phyloP scores from a whole-genome alignment of 2,888 invertebrate genomes.

The Epicampocera succincta region DNA sequence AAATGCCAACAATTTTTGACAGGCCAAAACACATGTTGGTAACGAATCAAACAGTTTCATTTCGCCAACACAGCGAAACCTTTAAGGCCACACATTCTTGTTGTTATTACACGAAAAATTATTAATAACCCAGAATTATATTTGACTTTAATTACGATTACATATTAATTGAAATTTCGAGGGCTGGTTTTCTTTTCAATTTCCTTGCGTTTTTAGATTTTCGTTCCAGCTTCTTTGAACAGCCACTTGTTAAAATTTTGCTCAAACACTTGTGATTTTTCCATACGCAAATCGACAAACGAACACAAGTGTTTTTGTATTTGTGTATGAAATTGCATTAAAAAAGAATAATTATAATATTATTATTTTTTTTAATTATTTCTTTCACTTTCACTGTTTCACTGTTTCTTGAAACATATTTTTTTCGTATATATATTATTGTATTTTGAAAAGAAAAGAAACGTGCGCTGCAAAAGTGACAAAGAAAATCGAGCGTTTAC shows the following conservation, averaged over 20 bases:
- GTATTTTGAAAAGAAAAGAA: too few species aligned
- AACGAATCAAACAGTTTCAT: slow-evolving; percentile 19
- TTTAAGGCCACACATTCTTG: background rate
- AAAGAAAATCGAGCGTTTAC: too few species aligned
- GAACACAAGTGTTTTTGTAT: slow-evolving; percentile 36
- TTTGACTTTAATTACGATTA: too few species aligned
- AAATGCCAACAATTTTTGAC: slow-evolving; percentile 45
- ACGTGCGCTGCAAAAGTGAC: too few species aligned
- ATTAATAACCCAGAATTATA: too few species aligned
- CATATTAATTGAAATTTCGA: too few species aligned
- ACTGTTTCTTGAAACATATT: too few species aligned
- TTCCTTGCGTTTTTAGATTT: background rate
- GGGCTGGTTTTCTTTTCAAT: background rate
- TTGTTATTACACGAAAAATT: too few species aligned
- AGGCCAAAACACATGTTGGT: background rate
- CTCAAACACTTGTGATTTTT: slow-evolving; percentile 35
- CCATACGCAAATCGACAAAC: slow-evolving; percentile 4
- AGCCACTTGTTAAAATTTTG: slow-evolving; percentile 18
- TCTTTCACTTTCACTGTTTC: background rate
- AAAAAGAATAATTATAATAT: slow-evolving; percentile 12
- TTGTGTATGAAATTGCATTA: slow-evolving; percentile 7
- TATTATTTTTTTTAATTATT: slow-evolving; percentile 9
- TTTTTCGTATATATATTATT: too few species aligned
- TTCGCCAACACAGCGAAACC: background rate
- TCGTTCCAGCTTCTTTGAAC: background rate